Base-by-base conservation (phyloP, 2,888 invertebrate species). In the Thereva nobilitata region DNA sequence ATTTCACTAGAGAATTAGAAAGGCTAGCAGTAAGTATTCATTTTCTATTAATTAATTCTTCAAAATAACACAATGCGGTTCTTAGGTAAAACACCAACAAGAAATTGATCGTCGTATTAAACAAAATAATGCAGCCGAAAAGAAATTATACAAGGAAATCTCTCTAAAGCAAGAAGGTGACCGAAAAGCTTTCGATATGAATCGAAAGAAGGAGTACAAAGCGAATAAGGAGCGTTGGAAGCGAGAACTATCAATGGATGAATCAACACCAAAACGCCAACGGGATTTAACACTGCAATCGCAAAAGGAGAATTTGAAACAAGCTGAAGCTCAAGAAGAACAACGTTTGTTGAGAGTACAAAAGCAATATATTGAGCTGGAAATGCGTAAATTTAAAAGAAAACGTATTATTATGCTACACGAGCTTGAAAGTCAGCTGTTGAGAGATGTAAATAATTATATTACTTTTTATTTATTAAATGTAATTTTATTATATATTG, bases 171-270 rank as follows among this genome's bases (percentile, higher is more conserved):
- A 98, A 77, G 95, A 97, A 72, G 89, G 89, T 72, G 97, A 98
- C 78, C 86, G 93, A 71, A 97, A 97, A 79, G 90, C 90, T 70
- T 94, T 95, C 80, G 92, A 93, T 78, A 85, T 91, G 73, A 93
- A 93, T 79, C 94, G 96, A 83, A 95, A 97, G 84, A 92, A 93
- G 81, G 97, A 98, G 83, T 98, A 98, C 84, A 93, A 93, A 84
- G 91, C 91, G 59, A 96, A 92, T 80, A 98, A 97, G 83, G 98
- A 98, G 78, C 84, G 95, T 74, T 95, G 96, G 91, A 98, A 97
- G 88, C 87, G 91, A 75, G 95, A 95, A 78, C 85, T 95, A 71
- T 93, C 92, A 54, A 89, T 92, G 85, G 94, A 95, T 79, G 95
- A 95, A 80, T 90, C 92, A 65, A 94, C 94, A 75, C 93, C 95